A percentile compares a stretch with the other conserved stretches of the same genome.
Conservation (phyloP, 2,797 vertebrate genomes). For the Varecia variegata region DNA sequence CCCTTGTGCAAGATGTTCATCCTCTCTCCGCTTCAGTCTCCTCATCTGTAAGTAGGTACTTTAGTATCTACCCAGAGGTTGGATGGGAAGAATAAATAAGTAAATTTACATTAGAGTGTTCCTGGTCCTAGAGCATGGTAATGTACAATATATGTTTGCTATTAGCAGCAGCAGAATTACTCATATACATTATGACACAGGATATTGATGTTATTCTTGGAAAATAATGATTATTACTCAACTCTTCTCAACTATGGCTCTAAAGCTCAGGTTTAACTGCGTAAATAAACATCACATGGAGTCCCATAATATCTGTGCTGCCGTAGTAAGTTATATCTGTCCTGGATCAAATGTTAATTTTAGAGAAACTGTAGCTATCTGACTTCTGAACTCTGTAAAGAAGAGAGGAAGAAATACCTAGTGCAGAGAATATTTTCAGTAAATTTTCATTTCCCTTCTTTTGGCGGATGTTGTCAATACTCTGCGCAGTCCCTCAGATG, state of each 20-base stretch:
- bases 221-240: not conserved
- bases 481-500: too few relatives aligned
- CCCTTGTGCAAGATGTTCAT: not conserved
- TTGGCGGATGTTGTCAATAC: too few relatives aligned
- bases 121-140: not conserved
- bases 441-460: not conserved
- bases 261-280: not conserved
- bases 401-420: not conserved
- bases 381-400: conserved; percentile 87
- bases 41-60: not conserved
- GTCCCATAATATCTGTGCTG: conserved; percentile 81
- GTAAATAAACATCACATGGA: not conserved
- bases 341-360: conserved; percentile 93
- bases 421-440: not conserved
- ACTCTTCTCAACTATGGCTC: not conserved
- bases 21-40: not conserved
- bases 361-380: conserved; percentile 93
- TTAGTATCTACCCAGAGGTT: not conserved
- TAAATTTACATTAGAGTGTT: not conserved
- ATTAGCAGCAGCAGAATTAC: not conserved
- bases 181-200: not conserved
- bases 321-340: conserved; percentile 93
- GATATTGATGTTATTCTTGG: not conserved
- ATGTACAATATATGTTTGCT: not conserved
- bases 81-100: not conserved